A percentile compares a stretch with the other conserved stretches of the same genome.
phyloP scores from a whole-genome alignment of 1,140 invertebrate genomes.

The Lasaia peninsularis region DNA sequence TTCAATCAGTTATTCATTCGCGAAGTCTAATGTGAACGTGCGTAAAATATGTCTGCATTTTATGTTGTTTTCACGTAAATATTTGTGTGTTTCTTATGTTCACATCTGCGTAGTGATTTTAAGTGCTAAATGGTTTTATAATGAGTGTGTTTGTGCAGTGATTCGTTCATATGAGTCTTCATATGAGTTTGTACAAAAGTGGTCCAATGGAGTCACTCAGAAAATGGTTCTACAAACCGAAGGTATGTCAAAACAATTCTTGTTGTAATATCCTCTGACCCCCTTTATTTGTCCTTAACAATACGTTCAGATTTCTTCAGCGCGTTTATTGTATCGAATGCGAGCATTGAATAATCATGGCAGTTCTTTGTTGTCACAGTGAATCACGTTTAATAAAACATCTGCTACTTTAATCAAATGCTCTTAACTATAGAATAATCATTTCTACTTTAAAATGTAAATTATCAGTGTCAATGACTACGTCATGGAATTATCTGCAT shows the following conservation, averaged over 20 bases:
- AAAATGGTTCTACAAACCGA: conserved; percentile 95
- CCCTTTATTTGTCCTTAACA: conserved; percentile 23
- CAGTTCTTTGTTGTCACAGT: conserved; percentile 27
- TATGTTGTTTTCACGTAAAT: conserved; percentile 74
- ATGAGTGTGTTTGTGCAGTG: conserved; percentile 69
- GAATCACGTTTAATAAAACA: conserved; percentile 24
- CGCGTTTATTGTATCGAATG: neutral
- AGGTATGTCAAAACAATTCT: conserved; percentile 81
- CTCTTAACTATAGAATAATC: neutral
- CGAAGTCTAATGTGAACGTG: conserved; percentile 42
- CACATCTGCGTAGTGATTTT: conserved; percentile 53
- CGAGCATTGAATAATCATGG: neutral
- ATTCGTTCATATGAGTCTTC: conserved; percentile 73
- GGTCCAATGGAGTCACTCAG: conserved; percentile 90
- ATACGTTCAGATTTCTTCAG: neutral
- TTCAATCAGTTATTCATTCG: conserved; percentile 3
- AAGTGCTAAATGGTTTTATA: conserved; percentile 60
- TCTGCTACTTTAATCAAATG: conserved; percentile 19
- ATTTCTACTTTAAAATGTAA: conserved; percentile 2
- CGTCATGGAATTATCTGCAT: conserved; percentile 5
- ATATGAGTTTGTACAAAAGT: conserved; percentile 61
- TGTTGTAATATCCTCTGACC: conserved; percentile 30
- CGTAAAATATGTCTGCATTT: conserved; percentile 72
- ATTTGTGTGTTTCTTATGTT: conserved; percentile 51
- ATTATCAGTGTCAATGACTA: conserved; percentile 1